Evolutionary conservation across 1,140 invertebrate species (phyloP), one percentile per base, ranked within the genome.

Genomic region (Drosophila ironensis): DNA sequence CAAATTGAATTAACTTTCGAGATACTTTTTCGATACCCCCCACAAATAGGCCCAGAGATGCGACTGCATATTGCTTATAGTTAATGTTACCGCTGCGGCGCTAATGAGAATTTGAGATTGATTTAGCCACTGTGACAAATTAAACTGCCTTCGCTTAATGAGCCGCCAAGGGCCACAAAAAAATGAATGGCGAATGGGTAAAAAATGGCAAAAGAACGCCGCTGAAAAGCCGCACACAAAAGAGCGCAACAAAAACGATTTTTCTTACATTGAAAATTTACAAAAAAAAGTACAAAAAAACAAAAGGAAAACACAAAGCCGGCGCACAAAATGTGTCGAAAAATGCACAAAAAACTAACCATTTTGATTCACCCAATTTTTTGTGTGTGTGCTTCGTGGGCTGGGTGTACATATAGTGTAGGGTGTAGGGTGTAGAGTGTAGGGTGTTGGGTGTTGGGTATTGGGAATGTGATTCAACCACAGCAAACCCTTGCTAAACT

Each of bases 141-240:
- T 86, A 71, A 78, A 86, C 54, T 75, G 80, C 80, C 46, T 42
- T 78, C 73, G 27, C 38, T 67, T 84, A 84, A 84, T 84, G 78
- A 86, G 80, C 53, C 67, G 52, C 56, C 72, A 71, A 64, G 67
- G 59, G 33, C 37, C 28, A n/a, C n/a, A n/a, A n/a, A n/a, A n/a
- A n/a, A n/a, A n/a, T n/a, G n/a, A n/a, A n/a, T n/a, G n/a, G n/a
- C n/a, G n/a, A n/a, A n/a, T n/a, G n/a, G n/a, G n/a, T n/a, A n/a
- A n/a, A n/a, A n/a, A n/a, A n/a, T 51, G 28, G 22, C 35, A 35
- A 14, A 42, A 35, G 48, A 42, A 71, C 77, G 67, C 64, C 73
- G 70, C 45, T 84, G 59, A 78, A 84, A 82, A 78, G 73, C 73
- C 73, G 33, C 40, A 33, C 45, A 76, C 63, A 84, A 82, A 78